Conservation (phyloP, 2,797 vertebrate genomes). For the Scyliorhinus canicula region DNA sequence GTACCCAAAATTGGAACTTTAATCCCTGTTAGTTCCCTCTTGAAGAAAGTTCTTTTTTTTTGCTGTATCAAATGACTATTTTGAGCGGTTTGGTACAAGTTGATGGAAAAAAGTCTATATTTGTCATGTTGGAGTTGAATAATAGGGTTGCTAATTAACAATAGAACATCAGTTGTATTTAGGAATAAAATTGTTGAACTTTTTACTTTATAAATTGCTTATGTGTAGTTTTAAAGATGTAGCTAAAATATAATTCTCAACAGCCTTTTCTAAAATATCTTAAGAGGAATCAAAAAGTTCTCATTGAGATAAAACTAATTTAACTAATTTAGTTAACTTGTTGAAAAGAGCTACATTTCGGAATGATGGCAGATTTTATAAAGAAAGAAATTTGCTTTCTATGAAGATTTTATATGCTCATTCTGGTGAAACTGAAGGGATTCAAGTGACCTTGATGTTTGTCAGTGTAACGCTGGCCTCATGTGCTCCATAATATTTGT, state of each 20-base stretch:
- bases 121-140: neutral
- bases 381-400: neutral
- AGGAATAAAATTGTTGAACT: neutral
- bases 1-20: neutral
- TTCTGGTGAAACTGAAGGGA: slow-evolving; percentile 3
- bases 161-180: neutral
- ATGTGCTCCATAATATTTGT: slow-evolving; percentile 1
- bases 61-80: neutral
- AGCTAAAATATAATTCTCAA: slow-evolving; percentile 1
- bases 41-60: neutral
- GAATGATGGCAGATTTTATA: neutral
- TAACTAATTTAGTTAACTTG: neutral
- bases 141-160: neutral
- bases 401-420: neutral
- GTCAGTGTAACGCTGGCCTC: neutral
- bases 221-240: neutral
- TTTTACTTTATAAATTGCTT: neutral
- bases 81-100: neutral
- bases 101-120: neutral
- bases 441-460: slow-evolving; percentile 20
- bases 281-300: neutral
- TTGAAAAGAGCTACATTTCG: neutral
- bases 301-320: neutral
- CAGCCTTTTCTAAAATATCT: neutral
- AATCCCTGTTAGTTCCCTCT: neutral